Evolutionary conservation across 2,113 vertebrate species (phyloP).

Genomic region (Dasyprocta punctata): DNA sequence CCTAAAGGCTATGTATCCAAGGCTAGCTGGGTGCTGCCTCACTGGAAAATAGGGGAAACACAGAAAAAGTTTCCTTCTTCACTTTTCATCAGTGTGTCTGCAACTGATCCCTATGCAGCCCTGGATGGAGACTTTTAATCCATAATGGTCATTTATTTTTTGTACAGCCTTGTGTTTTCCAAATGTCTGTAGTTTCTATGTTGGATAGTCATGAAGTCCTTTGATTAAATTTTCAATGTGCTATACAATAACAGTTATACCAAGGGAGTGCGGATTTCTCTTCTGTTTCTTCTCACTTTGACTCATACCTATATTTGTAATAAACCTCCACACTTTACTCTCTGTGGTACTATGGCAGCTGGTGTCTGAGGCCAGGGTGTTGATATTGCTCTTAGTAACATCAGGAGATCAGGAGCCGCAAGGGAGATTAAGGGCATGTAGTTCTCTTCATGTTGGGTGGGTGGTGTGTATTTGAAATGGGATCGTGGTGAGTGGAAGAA

Average conservation of each 20-base stretch:
- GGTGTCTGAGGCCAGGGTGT: background rate
- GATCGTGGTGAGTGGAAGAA: background rate
- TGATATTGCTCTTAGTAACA: background rate
- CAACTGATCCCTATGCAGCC: background rate
- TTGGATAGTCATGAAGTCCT: background rate
- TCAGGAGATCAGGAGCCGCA: background rate
- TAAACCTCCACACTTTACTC: background rate
- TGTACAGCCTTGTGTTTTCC: background rate
- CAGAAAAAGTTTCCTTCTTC: background rate
- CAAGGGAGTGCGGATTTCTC: background rate
- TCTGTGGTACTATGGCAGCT: background rate
- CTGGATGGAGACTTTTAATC: conserved; percentile 27
- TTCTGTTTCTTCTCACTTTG: background rate
- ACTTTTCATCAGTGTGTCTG: conserved; percentile 3
- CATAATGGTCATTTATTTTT: conserved; percentile 42
- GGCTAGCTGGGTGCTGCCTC: background rate
- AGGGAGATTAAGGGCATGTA: background rate
- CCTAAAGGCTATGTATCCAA: fast-evolving
- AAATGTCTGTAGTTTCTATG: background rate
- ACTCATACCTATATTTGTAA: background rate
- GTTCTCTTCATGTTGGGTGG: background rate
- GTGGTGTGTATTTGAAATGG: background rate
- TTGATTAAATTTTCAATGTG: background rate
- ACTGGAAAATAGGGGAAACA: background rate
- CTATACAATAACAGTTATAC: background rate